Evolutionary conservation across 2,888 invertebrate genomes (phyloP).

Genomic region (Pycnomerus fuliginosus): DNA sequence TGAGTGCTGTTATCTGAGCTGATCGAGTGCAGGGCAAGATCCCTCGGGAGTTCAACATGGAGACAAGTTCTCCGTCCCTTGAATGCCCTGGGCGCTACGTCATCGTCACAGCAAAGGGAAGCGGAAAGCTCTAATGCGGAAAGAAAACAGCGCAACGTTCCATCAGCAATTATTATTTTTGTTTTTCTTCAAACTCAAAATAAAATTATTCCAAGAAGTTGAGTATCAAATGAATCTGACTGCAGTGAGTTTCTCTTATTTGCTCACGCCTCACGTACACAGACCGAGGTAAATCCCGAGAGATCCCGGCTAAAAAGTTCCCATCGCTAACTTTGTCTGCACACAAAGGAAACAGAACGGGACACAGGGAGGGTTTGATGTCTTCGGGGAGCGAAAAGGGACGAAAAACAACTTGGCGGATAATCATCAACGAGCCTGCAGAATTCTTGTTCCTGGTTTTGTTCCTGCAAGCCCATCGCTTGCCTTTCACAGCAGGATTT

Average conservation of each 20-base stretch:
- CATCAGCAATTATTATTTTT: too few relatives aligned
- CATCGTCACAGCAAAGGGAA: conserved; percentile 22
- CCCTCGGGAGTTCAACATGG: conserved; percentile 31
- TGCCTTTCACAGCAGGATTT: conserved; percentile 34
- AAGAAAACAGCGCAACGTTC: conserved; percentile 33
- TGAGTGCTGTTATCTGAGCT: conserved; percentile 47
- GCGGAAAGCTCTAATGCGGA: conserved; percentile 28
- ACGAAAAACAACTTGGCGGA: conserved; percentile 35
- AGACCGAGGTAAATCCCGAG: conserved; percentile 45
- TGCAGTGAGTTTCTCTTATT: conserved; percentile 48
- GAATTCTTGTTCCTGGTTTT: conserved; percentile 23
- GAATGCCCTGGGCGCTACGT: conserved; percentile 28
- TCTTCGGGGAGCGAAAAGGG: conserved; percentile 17
- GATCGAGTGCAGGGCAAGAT: conserved; percentile 40
- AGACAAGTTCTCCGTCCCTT: conserved; percentile 33
- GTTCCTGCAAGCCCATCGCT: conserved; percentile 18
- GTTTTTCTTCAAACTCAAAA: conserved; percentile 17
- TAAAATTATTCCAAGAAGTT: conserved; percentile 1
- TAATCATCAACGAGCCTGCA: conserved; percentile 37
- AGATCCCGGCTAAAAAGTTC: conserved; percentile 47
- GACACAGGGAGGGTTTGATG: conserved; percentile 30
- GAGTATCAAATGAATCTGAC: too few relatives aligned
- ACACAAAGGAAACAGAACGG: conserved; percentile 44
- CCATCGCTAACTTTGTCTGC: conserved; percentile 45
- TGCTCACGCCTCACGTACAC: conserved; percentile 46